These are phyloP conservation scores for Andricus quercusramuli DNA, from an alignment of 2,888 invertebrate genomes.

Conservation along the genomic window DNA sequence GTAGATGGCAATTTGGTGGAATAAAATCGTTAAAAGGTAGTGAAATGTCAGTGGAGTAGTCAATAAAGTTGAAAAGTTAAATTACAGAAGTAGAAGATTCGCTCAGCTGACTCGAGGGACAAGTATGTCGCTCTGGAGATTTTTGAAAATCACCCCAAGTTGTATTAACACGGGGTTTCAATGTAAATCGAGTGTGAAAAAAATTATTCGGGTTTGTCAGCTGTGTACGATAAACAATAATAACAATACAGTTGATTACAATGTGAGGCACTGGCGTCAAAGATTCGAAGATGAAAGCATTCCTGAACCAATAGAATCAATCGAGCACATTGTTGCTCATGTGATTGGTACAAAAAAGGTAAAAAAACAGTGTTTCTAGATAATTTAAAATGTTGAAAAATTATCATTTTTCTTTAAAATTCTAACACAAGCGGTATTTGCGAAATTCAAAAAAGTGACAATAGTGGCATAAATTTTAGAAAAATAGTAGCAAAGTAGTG, in stretches of 20 bases:
- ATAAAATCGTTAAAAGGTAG: not conserved
- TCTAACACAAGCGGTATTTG: too few relatives aligned
- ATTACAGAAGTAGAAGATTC: not conserved
- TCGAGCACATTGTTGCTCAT: conserved; percentile 82
- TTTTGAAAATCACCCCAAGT: not conserved
- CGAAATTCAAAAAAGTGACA: too few relatives aligned
- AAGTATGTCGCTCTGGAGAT: not conserved
- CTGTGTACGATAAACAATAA: conserved; percentile 15
- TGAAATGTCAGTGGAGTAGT: not conserved
- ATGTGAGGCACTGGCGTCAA: conserved; percentile 77
- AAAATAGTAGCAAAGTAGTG: too few relatives aligned
- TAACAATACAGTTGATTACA: conserved; percentile 61
- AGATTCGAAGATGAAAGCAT: conserved; percentile 79
- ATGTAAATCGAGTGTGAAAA: not conserved
- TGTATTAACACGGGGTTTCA: not conserved
- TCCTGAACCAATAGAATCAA: conserved; percentile 80
- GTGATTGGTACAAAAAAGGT: conserved; percentile 81
- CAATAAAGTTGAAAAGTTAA: not conserved
- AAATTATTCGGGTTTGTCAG: not conserved
- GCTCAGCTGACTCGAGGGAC: not conserved
- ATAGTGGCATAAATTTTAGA: too few relatives aligned
- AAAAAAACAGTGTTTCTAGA: conserved; percentile 51
- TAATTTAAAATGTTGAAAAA: too few relatives aligned
- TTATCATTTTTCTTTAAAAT: too few relatives aligned
- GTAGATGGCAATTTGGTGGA: conserved; percentile 3